Evolutionary conservation across 2,113 vertebrate genomes (phyloP), one percentile per base, ranked within the genome.

Genomic region (Etheostoma spectabile): DNA sequence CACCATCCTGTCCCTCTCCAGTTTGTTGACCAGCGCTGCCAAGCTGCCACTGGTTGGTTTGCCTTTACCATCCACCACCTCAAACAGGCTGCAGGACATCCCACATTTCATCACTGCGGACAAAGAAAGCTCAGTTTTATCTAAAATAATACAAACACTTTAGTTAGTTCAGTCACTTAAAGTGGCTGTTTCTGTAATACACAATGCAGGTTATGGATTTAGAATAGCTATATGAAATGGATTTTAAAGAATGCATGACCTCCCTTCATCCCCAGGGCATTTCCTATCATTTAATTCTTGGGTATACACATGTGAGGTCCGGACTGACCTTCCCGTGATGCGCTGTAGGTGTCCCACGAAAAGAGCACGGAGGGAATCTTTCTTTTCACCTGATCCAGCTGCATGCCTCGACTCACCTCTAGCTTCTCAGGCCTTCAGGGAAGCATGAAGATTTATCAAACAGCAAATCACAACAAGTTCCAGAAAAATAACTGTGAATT

Each of bases 1-100:
- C 91, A 99, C 98, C 93, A 98, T 96, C 86, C 96, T 96, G 74
- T 99, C 98, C 84, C 94, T 96, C 90, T 99, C 98, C 88, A 99
- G 94, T 88, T 97, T 98, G 80, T 97, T 95, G 77, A 98, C 92
- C 76, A 99, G 95, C 69, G 93, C 93, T 24, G 96, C 95, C 88
- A 99, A 93, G 91, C 95, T 96, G 77, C 96, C 96, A 80, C 89
- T 96, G 81, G 95, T 96, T 53, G 95, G 94, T 94, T 96, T 97
- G 75, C 95, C 94, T 93, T 97, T 97, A 85, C 97, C 93, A 30
- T 93, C 96, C 88, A 96, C 93, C 81, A 98, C 95, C 91, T 99
- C 97, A 93, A 97, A 99, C 80, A 99, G 95, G 88, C 96, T 97
- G 91, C 96, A 96, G 93, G 95, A 96, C 95, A 98, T 92, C 86